phyloP scores from a whole-genome alignment of 2,797 vertebrate genomes.

The Acropternis orthonyx region DNA sequence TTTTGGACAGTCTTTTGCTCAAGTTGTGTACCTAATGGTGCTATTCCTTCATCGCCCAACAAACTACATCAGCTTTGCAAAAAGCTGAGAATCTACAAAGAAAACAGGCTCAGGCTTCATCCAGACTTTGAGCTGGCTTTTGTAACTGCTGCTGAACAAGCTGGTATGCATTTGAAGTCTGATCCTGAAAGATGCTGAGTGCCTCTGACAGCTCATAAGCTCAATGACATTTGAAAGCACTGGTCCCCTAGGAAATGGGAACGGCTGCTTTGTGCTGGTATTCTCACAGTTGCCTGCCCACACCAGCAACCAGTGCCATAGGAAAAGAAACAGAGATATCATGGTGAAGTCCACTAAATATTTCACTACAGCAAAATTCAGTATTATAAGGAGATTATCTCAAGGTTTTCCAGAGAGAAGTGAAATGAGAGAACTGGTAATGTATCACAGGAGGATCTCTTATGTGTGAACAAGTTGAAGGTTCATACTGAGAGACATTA shows the following conservation, averaged over 20 bases:
- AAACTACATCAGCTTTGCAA: neutral
- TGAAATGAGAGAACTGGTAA: neutral
- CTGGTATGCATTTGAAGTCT: neutral
- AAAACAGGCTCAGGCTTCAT: neutral
- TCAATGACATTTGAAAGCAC: slow-evolving; percentile 21
- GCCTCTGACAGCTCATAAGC: slow-evolving; percentile 31
- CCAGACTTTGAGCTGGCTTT: neutral
- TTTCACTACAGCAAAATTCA: neutral
- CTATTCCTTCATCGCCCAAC: neutral
- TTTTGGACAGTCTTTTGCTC: neutral
- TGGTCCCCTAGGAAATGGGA: neutral
- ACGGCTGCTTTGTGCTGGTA: neutral
- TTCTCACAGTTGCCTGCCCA: neutral
- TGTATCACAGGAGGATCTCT: neutral
- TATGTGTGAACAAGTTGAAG: neutral
- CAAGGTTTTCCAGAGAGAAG: neutral
- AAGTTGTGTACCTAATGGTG: neutral
- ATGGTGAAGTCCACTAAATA: neutral
- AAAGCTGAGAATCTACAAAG: neutral
- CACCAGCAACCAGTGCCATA: neutral
- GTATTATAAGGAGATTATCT: neutral
- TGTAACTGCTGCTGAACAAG: neutral
- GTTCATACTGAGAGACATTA: neutral
- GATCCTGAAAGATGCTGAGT: slow-evolving; percentile 17
- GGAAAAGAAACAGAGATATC: neutral